These are phyloP conservation scores for Nebria salina DNA, from an alignment of 2,888 invertebrate species.

Conservation along the genomic window DNA sequence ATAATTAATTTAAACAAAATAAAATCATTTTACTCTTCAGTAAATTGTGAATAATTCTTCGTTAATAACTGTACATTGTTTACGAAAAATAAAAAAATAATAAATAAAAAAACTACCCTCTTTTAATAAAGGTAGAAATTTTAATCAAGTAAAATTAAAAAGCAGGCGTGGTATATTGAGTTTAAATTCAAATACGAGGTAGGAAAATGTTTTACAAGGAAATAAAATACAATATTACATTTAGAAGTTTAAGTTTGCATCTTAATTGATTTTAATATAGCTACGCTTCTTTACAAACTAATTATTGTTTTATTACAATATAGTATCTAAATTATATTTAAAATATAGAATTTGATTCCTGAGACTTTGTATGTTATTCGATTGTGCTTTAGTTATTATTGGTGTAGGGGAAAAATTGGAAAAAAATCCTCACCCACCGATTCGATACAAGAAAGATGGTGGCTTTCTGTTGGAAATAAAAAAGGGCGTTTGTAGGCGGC, in stretches of 20 bases:
- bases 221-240: background rate
- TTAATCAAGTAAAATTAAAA: slow-evolving; percentile 36
- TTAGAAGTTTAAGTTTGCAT: too few species aligned
- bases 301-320: too few species aligned
- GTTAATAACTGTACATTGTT: slow-evolving; percentile 9
- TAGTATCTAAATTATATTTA: too few species aligned
- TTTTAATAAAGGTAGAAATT: slow-evolving; percentile 24
- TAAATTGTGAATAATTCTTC: too few species aligned
- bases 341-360: too few species aligned
- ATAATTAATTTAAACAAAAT: too few species aligned
- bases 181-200: slow-evolving; percentile 4
- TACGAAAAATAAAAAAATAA: background rate
- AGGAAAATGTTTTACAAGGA: slow-evolving; percentile 1
- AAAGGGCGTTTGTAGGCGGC: slow-evolving; percentile 36
- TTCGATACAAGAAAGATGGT: slow-evolving; percentile 44
- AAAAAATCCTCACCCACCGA: background rate
- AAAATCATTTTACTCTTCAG: too few species aligned
- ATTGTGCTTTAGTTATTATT: too few species aligned
- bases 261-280: too few species aligned
- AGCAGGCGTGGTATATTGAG: slow-evolving; percentile 23
- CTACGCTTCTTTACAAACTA: too few species aligned
- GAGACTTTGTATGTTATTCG: too few species aligned
- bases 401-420: background rate
- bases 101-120: slow-evolving; percentile 18
- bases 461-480: slow-evolving; percentile 5